Evolutionary conservation across 2,797 vertebrate species (phyloP).

Genomic region (Hafferia zeledoni): DNA sequence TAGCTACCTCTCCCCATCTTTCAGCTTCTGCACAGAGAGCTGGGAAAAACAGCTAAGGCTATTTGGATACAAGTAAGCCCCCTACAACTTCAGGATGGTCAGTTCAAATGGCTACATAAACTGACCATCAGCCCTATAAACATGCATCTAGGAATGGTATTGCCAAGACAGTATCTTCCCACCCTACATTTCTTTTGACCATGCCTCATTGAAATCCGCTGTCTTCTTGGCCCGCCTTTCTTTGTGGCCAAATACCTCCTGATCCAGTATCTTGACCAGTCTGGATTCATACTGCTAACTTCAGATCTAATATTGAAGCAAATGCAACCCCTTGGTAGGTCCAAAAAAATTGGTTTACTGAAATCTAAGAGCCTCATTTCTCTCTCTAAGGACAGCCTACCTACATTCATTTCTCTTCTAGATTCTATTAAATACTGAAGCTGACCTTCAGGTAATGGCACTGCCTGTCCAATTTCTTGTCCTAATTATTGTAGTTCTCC

Average conservation of each 20-base stretch:
- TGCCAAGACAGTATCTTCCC: not conserved
- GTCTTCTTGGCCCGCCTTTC: not conserved
- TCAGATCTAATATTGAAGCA: not conserved
- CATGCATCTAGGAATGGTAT: not conserved
- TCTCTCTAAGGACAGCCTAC: not conserved
- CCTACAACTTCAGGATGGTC: not conserved
- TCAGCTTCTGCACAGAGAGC: not conserved
- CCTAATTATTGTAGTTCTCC: not conserved
- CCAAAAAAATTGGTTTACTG: not conserved
- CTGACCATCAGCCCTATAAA: not conserved
- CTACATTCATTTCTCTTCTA: not conserved
- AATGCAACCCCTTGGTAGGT: not conserved
- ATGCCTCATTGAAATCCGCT: not conserved
- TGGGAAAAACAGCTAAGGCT: not conserved
- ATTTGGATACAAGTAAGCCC: not conserved
- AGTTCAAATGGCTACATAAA: not conserved
- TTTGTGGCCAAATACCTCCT: not conserved
- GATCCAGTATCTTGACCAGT: not conserved
- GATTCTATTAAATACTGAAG: not conserved
- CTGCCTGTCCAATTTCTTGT: not conserved
- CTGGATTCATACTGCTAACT: not conserved
- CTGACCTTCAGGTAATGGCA: not conserved
- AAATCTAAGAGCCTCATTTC: not conserved
- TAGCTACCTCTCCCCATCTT: constrained; percentile 14
- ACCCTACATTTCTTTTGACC: not conserved